These are phyloP conservation scores for Hirtodrosophila trivittata DNA, from an alignment of 2,888 invertebrate species.

Conservation along the genomic window DNA sequence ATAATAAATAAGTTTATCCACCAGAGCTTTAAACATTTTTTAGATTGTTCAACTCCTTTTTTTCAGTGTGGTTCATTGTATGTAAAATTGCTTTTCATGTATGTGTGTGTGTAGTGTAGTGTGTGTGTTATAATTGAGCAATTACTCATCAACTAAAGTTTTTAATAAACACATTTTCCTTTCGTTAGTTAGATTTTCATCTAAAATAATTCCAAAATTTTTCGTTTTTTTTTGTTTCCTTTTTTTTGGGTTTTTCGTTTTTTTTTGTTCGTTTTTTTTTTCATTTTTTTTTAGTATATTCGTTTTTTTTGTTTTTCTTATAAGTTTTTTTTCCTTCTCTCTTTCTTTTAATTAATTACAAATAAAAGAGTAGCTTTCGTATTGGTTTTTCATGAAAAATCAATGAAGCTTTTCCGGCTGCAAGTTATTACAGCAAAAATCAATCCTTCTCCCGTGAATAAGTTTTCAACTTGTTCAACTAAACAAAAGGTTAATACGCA, in stretches of 20 bases:
- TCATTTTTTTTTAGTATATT: slow-evolving; percentile 48
- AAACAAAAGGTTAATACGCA: slow-evolving; percentile 65
- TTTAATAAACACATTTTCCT: slow-evolving; percentile 27
- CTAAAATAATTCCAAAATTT: slow-evolving; percentile 44
- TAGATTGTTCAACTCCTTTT: slow-evolving; percentile 5
- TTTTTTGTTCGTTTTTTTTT: slow-evolving; percentile 56
- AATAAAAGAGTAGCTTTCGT: slow-evolving; percentile 52
- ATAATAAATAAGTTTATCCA: slow-evolving; percentile 52
- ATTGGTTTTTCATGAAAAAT: slow-evolving; percentile 74
- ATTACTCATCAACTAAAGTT: slow-evolving; percentile 29
- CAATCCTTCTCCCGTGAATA: slow-evolving; percentile 39
- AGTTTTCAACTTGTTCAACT: slow-evolving; percentile 66
- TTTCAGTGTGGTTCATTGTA: slow-evolving; percentile 34
- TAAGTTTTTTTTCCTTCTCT: slow-evolving; percentile 34
- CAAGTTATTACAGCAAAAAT: slow-evolving; percentile 38
- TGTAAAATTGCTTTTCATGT: slow-evolving; percentile 55
- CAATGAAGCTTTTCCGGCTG: slow-evolving; percentile 64
- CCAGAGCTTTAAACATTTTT: slow-evolving; percentile 18
- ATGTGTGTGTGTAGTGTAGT: slow-evolving; percentile 28
- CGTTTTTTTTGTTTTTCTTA: slow-evolving; percentile 52
- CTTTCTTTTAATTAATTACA: slow-evolving; percentile 39
- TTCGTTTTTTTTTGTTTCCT: slow-evolving; percentile 43
- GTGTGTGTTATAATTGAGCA: slow-evolving; percentile 57
- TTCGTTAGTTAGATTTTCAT: slow-evolving; percentile 55
- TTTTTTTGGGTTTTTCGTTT: slow-evolving; percentile 44